Conservation (phyloP, 2,797 vertebrate species). For the Vespertilio murinus region DNA sequence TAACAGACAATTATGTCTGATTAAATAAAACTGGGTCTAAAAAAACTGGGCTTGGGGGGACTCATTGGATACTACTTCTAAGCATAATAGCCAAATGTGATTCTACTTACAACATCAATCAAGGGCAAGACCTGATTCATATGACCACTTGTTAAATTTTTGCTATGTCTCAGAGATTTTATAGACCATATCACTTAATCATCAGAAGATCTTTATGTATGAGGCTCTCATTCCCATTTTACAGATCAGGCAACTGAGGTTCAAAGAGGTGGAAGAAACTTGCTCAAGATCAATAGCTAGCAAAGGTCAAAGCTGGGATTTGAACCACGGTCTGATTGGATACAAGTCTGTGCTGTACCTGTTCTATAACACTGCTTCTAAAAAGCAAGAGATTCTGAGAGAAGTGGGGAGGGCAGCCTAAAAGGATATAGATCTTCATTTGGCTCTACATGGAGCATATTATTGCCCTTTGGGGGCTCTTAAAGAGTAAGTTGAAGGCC, state of each 20-base stretch:
- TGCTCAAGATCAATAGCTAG: neutral
- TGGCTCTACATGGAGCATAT: slow-evolving; percentile 40
- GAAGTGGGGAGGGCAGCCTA: neutral
- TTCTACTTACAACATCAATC: neutral
- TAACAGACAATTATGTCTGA: neutral
- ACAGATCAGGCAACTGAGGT: neutral
- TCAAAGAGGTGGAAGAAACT: neutral
- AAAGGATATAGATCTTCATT: neutral
- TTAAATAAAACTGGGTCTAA: neutral
- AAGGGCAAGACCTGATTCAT: neutral
- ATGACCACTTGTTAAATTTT: neutral
- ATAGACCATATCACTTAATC: neutral
- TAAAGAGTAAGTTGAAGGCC: slow-evolving; percentile 65
- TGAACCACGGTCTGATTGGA: neutral
- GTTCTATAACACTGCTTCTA: neutral
- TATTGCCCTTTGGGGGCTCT: slow-evolving; percentile 54
- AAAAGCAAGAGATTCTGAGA: neutral
- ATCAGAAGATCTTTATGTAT: neutral
- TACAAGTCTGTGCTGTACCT: neutral
- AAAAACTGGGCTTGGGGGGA: neutral
- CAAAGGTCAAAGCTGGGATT: neutral
- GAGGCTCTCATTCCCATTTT: neutral
- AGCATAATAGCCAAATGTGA: neutral
- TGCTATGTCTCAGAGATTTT: neutral
- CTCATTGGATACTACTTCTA: neutral